Base-by-base conservation (phyloP, 2,797 vertebrate genomes). In the Pseudocheirus occidentalis region DNA sequence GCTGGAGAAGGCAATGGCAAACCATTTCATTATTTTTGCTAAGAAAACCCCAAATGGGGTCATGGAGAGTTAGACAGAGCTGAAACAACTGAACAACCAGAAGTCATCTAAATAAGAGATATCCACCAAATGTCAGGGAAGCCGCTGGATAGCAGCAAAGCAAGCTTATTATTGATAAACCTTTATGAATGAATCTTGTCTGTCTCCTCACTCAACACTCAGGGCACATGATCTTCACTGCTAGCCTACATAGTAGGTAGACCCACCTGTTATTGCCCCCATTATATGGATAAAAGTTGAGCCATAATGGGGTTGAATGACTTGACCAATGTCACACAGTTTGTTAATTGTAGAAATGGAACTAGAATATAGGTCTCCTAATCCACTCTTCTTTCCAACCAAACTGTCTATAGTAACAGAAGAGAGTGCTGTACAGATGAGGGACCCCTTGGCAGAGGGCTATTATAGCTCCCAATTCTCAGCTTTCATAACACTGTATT, bases 261-360 rank as follows among this genome's bases (percentile, higher is more conserved):
- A 10, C 81, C 81, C 40, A 87, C 5, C 55, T 94, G 52, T 92
- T 91, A 54, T 91, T 95, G 90, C 58, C 24, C 13, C 29, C 50
- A 40, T 87, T 95, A 91, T 93, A 53, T 21, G 94, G 93, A 95
- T 73, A 53, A 96, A 95, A 95, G 97, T n/a, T 46, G 62, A 95
- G 57, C 92, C 91, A 91, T 28, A 56, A 55, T 92, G 57, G 95
- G 55, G 21, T 94, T 95, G 93, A 96, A 6, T 94, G 21, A 92
- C 46, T 90, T 94, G 28, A 46, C 73, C 93, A 92, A 91, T 53
- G 55, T 62, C 92, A 93, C 56, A 95, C 6, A 53, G 40, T 27
- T 40, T 95, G 91, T 90, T 94, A 95, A 91, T 94, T 73, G 90
- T 52, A n/a, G 58, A 93, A 21, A 46, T 66, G 94, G 73, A 87